phyloP scores from a whole-genome alignment of 2,113 vertebrate genomes.

The Pipra filicauda region DNA sequence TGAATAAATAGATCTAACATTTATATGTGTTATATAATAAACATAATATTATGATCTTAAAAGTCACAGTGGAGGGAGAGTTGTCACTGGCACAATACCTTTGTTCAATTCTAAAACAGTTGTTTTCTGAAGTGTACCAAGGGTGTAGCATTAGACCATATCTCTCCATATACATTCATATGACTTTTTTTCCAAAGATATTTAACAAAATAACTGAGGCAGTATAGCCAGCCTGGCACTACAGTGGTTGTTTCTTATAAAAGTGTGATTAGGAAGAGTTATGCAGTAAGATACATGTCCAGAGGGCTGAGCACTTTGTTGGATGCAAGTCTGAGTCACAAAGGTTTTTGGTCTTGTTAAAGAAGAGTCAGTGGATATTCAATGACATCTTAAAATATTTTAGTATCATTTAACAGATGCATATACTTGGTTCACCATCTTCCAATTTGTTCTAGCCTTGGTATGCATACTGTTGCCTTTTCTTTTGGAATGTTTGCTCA shows the following conservation, averaged over 20 bases:
- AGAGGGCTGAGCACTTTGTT: not conserved
- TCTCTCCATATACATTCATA: not conserved
- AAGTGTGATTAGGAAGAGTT: not conserved
- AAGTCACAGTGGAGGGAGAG: not conserved
- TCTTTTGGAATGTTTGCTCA: not conserved
- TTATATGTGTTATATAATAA: not conserved
- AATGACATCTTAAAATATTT: not conserved
- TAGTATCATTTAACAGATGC: not conserved
- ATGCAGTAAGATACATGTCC: not conserved
- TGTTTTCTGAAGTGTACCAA: not conserved
- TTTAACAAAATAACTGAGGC: not conserved
- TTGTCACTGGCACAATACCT: not conserved
- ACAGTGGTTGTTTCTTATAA: not conserved
- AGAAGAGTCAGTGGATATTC: not conserved
- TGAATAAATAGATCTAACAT: no score
- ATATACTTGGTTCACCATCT: not conserved
- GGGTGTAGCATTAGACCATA: not conserved
- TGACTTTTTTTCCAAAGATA: not conserved
- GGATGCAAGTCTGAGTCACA: not conserved
- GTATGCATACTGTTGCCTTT: not conserved
- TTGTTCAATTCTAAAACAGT: not conserved
- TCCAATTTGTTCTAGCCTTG: not conserved
- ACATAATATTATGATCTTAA: not conserved
- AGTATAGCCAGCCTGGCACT: not conserved
- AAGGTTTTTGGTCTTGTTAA: not conserved